Conservation (phyloP, 1,140 invertebrate genomes). For the Steinernema feltiae region DNA sequence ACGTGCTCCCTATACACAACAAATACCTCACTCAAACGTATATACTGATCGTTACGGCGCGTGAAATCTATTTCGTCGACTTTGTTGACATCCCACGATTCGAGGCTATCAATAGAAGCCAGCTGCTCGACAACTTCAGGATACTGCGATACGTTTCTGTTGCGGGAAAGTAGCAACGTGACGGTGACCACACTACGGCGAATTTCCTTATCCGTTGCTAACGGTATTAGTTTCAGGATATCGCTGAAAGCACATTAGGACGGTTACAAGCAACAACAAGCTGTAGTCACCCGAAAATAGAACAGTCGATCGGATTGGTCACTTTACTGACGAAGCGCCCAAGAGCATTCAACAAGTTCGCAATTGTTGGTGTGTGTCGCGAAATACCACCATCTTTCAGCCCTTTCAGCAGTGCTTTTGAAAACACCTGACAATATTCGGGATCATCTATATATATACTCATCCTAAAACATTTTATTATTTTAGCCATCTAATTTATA, state of each 20-base stretch:
- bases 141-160: constrained; percentile 13
- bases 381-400: too few relatives aligned
- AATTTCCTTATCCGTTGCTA: background rate
- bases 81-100: constrained; percentile 76
- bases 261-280: constrained; percentile 23
- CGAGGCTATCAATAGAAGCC: constrained; percentile 64
- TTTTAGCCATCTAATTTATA: background rate
- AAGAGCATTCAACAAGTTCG: background rate
- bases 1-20: too few relatives aligned
- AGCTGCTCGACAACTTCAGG: constrained; percentile 6
- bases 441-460: background rate
- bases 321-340: background rate
- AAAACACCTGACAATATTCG: background rate
- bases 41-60: constrained; percentile 69
- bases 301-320: too few relatives aligned
- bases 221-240: constrained; percentile 10
- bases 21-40: too few relatives aligned
- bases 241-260: background rate
- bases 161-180: background rate
- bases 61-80: constrained; percentile 86
- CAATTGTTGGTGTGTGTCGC: too few relatives aligned
- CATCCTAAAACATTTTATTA: background rate
- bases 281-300: too few relatives aligned
- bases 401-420: background rate
- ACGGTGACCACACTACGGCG: background rate